These are phyloP conservation scores for Pristiophorus japonicus DNA, from an alignment of 2,113 vertebrate genomes.

Conservation along the genomic window DNA sequence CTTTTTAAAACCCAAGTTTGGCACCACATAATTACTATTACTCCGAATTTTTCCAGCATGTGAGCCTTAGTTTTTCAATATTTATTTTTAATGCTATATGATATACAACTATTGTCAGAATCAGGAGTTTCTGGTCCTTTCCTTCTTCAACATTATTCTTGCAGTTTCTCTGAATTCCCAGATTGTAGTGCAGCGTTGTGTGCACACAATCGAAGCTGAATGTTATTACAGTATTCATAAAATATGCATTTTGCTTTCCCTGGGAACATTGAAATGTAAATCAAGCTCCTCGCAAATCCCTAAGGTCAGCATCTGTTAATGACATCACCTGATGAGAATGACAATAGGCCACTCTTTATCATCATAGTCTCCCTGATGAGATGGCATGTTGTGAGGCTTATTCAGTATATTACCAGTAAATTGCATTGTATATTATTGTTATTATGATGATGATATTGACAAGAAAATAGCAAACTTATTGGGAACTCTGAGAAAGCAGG, in stretches of 20 bases:
- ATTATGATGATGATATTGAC: background rate
- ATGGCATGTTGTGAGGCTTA: background rate
- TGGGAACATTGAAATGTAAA: constrained; percentile 30
- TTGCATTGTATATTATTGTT: constrained; percentile 5
- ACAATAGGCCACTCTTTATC: background rate
- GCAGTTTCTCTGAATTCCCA: background rate
- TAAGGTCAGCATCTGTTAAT: constrained; percentile 15
- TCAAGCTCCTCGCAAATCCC: constrained; percentile 22
- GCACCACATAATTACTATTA: background rate
- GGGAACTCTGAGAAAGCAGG: background rate
- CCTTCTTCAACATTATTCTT: background rate
- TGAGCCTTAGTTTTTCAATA: background rate
- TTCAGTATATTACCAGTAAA: constrained; percentile 19
- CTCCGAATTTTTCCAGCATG: background rate
- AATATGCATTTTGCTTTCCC: constrained; percentile 19
- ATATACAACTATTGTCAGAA: too few relatives aligned
- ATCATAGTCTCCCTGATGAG: background rate
- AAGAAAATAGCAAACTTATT: background rate
- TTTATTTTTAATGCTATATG: background rate
- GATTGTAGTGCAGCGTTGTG: background rate
- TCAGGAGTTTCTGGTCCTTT: background rate
- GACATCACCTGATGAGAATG: background rate
- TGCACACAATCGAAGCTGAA: background rate
- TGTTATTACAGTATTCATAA: constrained; percentile 8
- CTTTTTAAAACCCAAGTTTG: background rate